Evolutionary conservation across 2,113 vertebrate genomes (phyloP).

Genomic region (Rhineura floridana): DNA sequence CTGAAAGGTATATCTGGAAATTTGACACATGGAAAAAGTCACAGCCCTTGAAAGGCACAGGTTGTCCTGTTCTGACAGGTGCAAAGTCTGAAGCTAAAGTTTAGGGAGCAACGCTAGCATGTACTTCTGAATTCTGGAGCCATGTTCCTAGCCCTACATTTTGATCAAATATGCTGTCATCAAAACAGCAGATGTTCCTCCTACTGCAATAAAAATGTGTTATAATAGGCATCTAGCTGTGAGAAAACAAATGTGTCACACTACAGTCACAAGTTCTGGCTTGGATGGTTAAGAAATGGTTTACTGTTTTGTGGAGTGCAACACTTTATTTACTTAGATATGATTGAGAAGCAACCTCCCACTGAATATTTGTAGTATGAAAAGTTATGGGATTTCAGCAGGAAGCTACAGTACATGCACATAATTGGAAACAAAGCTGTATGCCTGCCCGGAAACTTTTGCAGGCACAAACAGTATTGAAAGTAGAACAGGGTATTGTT

Average conservation of each 20-base stretch:
- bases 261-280: neutral
- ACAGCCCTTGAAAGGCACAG: neutral
- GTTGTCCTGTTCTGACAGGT: neutral
- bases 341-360: neutral
- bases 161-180: neutral
- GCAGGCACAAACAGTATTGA: too few relatives aligned
- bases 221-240: neutral
- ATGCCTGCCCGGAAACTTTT: too few relatives aligned
- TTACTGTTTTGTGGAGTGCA: neutral
- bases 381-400: too few relatives aligned
- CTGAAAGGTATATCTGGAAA: neutral
- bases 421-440: too few relatives aligned
- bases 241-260: neutral
- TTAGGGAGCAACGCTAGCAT: neutral
- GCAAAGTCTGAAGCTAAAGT: neutral
- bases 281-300: neutral
- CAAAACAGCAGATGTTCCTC: neutral
- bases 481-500: too few relatives aligned
- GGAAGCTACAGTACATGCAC: too few relatives aligned
- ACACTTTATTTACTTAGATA: neutral
- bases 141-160: neutral
- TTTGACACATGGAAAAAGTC: neutral
- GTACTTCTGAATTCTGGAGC: neutral
- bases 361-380: too few relatives aligned
- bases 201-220: neutral